Percentiles rank a stretch among this genome's conserved stretches.
phyloP scores from a whole-genome alignment of 2,888 invertebrate species.

The Villa cingulata region DNA sequence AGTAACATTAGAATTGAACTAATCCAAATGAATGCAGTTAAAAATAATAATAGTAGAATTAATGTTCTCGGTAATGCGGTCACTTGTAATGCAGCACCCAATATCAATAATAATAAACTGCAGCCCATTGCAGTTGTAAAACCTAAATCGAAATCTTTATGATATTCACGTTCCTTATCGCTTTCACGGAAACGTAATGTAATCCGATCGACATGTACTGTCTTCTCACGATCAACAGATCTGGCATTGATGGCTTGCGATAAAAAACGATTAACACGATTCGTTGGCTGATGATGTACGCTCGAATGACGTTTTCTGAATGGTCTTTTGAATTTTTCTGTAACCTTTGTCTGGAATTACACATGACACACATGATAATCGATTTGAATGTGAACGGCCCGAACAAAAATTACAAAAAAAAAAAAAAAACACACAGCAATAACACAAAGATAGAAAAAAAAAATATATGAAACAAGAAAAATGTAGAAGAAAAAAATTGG shows the following conservation, averaged over 20 bases:
- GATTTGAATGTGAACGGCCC: too few relatives aligned
- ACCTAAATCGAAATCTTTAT: constrained; percentile 70
- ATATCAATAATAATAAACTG: constrained; percentile 57
- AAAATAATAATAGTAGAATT: constrained; percentile 68
- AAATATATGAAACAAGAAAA: too few relatives aligned
- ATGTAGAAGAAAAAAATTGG: too few relatives aligned
- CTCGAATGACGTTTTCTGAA: constrained; percentile 79
- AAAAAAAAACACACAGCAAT: constrained; percentile 4
- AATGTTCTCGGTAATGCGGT: constrained; percentile 72
- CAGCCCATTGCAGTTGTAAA: constrained; percentile 73
- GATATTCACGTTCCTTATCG: constrained; percentile 78
- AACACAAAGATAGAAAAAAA: not conserved
- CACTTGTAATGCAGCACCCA: constrained; percentile 59
- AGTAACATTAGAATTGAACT: constrained; percentile 73
- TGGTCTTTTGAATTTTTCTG: constrained; percentile 75
- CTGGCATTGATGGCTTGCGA: constrained; percentile 84
- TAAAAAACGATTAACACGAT: constrained; percentile 83
- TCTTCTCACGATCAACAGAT: constrained; percentile 80
- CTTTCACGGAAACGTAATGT: constrained; percentile 76
- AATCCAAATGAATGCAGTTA: constrained; percentile 84
- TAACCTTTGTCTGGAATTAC: constrained; percentile 60
- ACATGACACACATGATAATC: too few relatives aligned
- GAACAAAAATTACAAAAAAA: constrained; percentile 4
- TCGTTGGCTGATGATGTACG: constrained; percentile 77
- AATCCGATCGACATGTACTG: constrained; percentile 71